Base-by-base conservation (phyloP, 2,113 vertebrate species). In the Pycnonotus jocosus region DNA sequence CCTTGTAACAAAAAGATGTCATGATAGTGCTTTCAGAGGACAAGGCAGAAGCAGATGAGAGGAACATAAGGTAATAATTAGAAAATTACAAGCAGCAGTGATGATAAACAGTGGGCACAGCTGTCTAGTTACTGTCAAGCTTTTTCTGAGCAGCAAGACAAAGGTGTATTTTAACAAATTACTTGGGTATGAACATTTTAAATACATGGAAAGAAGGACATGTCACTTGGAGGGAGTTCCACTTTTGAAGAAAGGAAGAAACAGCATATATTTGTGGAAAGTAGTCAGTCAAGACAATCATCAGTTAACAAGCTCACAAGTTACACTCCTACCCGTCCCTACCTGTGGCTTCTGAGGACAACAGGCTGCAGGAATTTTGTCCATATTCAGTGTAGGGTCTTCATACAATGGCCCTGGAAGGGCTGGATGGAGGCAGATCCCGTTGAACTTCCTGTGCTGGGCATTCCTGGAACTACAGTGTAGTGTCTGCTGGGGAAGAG, bases 11-110 rank as follows among this genome's bases (percentile, higher is more conserved):
- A 80, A 87, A 92, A 42, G 42, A 24, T 68, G 21, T 57, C 58
- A 45, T 79, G 68, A 80, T 53, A 70, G 42, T 33, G 6, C 18
- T 80, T 92, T 93, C 74, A 73, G 61, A 91, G 69, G 62, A 42
- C 24, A 92, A 86, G 38, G 51, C 47, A 86, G 44, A 30, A 86
- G 48, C 83, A 96, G 72, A 78, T 78, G 80, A 94, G 65, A 84
- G 31, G n/a, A 94, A 62, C 92, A 96, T 92, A 92, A 88, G 86
- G 91, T 81, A 93, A 92, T 94, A 88, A 96, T 95, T 92, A 93
- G 91, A 86, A 86, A 90, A 94, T 78, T 93, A 93, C 23, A 21
- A 88, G 44, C 65, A 86, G 7, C 25, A 60, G 25, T 71, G 38
- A 44, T 91, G 83, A 64, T 81, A 92, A 93, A 86, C 80, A 86